A percentile compares a stretch with the other conserved stretches of the same genome.
phyloP scores from a whole-genome alignment of 1,140 invertebrate genomes.

The Ceratina australensis region DNA sequence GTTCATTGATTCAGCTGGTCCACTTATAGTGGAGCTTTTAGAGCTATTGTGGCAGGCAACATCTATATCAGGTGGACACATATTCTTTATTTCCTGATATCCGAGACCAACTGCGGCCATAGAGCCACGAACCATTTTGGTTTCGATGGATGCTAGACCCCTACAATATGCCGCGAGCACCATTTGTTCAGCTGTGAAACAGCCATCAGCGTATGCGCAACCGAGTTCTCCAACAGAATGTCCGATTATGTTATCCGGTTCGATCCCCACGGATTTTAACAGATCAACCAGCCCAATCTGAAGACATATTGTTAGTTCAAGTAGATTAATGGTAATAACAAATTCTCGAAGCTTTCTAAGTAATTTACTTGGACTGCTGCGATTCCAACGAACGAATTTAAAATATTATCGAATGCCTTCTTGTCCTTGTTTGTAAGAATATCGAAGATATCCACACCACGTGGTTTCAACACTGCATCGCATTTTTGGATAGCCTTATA shows the following conservation, averaged over 20 bases:
- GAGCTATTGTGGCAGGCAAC: constrained; percentile 87
- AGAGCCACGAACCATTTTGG: constrained; percentile 86
- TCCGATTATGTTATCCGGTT: constrained; percentile 88
- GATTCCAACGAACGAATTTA: constrained; percentile 86
- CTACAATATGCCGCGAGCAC: constrained; percentile 90
- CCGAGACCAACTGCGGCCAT: constrained; percentile 91
- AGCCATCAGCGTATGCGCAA: constrained; percentile 92
- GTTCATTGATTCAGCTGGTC: constrained; percentile 81
- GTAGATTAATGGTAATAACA: neutral
- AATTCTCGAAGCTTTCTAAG: neutral
- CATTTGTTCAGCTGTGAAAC: constrained; percentile 89
- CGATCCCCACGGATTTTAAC: constrained; percentile 82
- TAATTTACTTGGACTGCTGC: constrained; percentile 87
- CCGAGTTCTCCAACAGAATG: constrained; percentile 90
- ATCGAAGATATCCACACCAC: constrained; percentile 82
- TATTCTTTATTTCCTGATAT: constrained; percentile 80
- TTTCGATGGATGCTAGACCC: constrained; percentile 90
- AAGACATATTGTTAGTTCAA: neutral
- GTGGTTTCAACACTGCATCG: constrained; percentile 80
- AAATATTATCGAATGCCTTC: constrained; percentile 83
- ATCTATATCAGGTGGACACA: constrained; percentile 81
- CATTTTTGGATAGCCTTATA: constrained; percentile 82
- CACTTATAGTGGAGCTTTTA: constrained; percentile 86
- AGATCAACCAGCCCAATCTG: constrained; percentile 88
- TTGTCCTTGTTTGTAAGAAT: constrained; percentile 88